Evolutionary conservation across 2,113 vertebrate genomes (phyloP).

Genomic region (Corynorhinus townsendii): DNA sequence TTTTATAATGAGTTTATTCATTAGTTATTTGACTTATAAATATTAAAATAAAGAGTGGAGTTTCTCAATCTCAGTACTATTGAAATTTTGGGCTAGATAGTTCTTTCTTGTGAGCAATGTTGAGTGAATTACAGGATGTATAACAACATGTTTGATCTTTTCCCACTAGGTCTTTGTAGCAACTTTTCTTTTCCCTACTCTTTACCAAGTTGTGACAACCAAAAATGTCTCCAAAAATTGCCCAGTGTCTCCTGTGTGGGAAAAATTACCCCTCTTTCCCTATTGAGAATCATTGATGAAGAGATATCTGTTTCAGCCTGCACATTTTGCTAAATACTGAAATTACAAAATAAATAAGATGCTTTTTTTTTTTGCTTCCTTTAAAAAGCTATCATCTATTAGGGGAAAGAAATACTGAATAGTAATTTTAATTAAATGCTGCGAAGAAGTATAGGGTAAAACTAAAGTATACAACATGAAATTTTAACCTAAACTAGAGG

Average conservation of each 20-base stretch:
- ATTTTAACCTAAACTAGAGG: not conserved
- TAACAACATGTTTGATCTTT: not conserved
- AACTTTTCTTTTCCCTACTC: not conserved
- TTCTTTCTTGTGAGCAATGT: not conserved
- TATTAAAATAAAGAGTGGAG: not conserved
- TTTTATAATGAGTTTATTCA: not conserved
- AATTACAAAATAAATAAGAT: not conserved
- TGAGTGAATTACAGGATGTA: not conserved
- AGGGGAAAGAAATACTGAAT: not conserved
- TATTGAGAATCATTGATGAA: not conserved
- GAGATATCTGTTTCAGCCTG: not conserved
- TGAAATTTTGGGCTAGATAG: not conserved
- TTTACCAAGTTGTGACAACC: not conserved
- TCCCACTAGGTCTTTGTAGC: not conserved
- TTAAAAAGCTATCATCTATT: not conserved
- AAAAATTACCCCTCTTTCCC: not conserved
- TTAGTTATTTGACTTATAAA: not conserved
- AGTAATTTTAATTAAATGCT: not conserved
- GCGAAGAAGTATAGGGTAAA: not conserved
- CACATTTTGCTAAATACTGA: not conserved
- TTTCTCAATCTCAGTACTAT: not conserved
- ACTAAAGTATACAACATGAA: not conserved
- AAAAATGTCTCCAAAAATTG: not conserved
- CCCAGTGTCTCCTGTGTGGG: not conserved
- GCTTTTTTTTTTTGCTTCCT: not conserved